Base-by-base conservation (phyloP, 92 coral and sea anemone genomes). In the Meandrina meandrites region DNA sequence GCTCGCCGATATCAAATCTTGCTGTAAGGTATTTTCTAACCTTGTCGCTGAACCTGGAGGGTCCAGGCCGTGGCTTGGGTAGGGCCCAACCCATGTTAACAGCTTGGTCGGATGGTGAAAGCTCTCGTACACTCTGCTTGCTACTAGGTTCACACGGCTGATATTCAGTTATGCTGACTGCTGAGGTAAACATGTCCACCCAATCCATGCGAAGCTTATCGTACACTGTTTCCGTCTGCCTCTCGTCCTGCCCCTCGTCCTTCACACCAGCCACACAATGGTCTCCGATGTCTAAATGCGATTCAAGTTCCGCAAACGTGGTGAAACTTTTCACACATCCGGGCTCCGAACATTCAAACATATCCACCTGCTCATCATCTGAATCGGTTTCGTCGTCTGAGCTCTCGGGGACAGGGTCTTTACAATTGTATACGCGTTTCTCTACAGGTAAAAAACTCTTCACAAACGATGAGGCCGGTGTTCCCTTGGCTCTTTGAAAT, bases 21-120 rank as follows among this genome's bases (percentile, higher is more conserved):
- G 89, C 84, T 0, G n/a, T n/a, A n/a, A n/a, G 82, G 83, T 92
- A 86, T 18, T 28, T 54, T 57, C 45, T 89, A 50, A 92, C 91
- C 50, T 87, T 78, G 13, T 85, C 86, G 24, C 87, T 19, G 78
- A 88, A 93, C 40, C 94, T 69, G 16, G 89, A 34, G 27, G 90
- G 32, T 68, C 90, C 89, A 27, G 81, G 22, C 18, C 91, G 75
- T 35, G 90, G 88, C 74, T 77, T 85, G 66, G 82, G 71, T 81
- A 92, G 74, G 82, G 94, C 92, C 96, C 94, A 91, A 67, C 94
- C 96, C 87, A 88, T 86, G 10, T 56, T 56, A 77, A 90, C 87
- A 70, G 83, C 84, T 37, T 76, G 57, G 67, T 48, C 56, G 66
- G 81, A 42, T 16, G 83, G 66, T 60, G 30, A 56, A 45, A 79